A percentile compares a stretch with the other conserved stretches of the same genome.
phyloP scores from a whole-genome alignment of 2,113 vertebrate species.

The Xiphorhynchus elegans region DNA sequence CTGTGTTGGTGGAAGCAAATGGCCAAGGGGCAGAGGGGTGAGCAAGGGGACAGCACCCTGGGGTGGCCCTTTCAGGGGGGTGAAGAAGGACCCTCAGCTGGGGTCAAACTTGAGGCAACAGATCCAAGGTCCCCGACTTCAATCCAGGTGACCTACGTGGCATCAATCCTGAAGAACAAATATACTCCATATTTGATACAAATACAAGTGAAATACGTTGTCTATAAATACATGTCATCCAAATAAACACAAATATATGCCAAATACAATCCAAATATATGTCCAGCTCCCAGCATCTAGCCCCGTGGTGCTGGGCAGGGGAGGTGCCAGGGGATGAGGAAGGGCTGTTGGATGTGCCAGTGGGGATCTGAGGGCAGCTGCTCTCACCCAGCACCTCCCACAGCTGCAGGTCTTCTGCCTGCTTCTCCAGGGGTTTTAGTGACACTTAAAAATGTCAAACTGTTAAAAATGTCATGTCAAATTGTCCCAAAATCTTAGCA shows the following conservation, averaged over 20 bases:
- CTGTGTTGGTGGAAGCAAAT: background rate
- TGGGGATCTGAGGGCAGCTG: too few species aligned
- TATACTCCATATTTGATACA: too few species aligned
- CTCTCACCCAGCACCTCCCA: background rate
- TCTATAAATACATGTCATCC: background rate
- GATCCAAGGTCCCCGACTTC: fast-evolving
- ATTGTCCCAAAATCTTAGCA: background rate
- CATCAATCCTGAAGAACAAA: background rate
- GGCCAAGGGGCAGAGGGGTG: background rate
- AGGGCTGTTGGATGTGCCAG: fast-evolving
- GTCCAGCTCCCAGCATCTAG: too few species aligned
- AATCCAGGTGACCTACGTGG: background rate
- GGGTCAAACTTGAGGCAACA: background rate
- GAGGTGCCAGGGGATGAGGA: fast-evolving
- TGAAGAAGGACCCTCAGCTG: fast-evolving
- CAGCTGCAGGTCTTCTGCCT: background rate
- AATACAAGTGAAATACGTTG: background rate
- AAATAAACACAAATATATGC: background rate
- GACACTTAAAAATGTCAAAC: background rate
- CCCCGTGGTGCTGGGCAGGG: fast-evolving
- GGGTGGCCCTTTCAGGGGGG: background rate
- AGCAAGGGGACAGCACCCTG: background rate
- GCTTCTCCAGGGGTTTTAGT: background rate
- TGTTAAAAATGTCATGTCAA: too few species aligned
- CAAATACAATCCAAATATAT: background rate